Evolutionary conservation across 1,140 invertebrate genomes (phyloP).

Genomic region (Tribolium madens): DNA sequence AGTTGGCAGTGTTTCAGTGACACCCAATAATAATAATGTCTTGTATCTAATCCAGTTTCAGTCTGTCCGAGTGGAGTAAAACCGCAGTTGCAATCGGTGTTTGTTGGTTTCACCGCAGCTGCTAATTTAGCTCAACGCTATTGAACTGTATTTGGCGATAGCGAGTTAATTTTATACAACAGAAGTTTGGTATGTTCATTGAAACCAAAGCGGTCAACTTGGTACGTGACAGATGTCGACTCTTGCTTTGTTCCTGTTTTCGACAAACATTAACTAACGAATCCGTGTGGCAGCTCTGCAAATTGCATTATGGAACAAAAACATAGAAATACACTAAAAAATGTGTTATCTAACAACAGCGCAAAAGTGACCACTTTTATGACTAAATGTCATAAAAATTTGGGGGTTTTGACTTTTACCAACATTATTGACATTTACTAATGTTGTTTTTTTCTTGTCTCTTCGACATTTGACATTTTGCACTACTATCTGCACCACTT

Average conservation of each 20-base stretch:
- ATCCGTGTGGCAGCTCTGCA: background rate
- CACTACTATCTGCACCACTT: too few species aligned
- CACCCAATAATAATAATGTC: slow-evolving; percentile 9
- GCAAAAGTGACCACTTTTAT: too few species aligned
- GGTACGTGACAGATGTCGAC: slow-evolving; percentile 40
- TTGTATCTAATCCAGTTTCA: background rate
- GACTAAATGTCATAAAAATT: too few species aligned
- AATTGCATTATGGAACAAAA: background rate
- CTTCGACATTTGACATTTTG: too few species aligned
- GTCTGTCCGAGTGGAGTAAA: background rate
- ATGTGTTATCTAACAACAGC: too few species aligned
- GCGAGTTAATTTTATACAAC: slow-evolving; percentile 39
- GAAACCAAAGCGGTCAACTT: slow-evolving; percentile 29
- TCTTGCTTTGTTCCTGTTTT: slow-evolving; percentile 18
- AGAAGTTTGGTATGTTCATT: slow-evolving; percentile 26
- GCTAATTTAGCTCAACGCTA: slow-evolving; percentile 32
- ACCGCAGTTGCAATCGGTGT: slow-evolving; percentile 36
- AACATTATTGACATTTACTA: too few species aligned
- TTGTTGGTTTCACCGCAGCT: slow-evolving; percentile 1
- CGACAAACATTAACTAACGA: background rate
- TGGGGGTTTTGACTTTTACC: too few species aligned
- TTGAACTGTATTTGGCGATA: slow-evolving; percentile 33
- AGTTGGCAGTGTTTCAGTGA: background rate
- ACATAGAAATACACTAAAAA: too few species aligned
- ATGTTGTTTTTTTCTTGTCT: too few species aligned